A percentile compares a stretch with the other conserved stretches of the same genome.
Evolutionary conservation across 2,113 vertebrate species (phyloP).

Genomic region (Mastomys natalensis): DNA sequence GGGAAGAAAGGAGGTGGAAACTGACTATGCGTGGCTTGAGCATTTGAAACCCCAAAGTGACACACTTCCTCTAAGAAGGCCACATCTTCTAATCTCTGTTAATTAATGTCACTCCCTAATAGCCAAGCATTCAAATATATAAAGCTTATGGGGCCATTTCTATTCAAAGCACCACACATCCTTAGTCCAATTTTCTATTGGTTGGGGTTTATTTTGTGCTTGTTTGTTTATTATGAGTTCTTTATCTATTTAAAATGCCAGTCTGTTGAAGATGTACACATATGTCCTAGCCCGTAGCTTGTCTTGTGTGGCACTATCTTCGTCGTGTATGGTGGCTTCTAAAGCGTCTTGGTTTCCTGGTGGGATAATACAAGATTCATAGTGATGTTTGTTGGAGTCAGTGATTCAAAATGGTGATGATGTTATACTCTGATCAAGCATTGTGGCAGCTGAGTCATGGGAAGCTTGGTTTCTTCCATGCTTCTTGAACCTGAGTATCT

Average conservation of each 20-base stretch:
- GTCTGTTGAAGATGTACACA: not conserved
- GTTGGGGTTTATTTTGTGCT: not conserved
- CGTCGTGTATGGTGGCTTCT: not conserved
- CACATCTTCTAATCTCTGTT: not conserved
- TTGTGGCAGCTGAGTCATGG: not conserved
- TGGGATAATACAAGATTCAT: not conserved
- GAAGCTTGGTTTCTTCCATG: not conserved
- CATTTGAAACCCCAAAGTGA: not conserved
- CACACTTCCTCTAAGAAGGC: not conserved
- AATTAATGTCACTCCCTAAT: not conserved
- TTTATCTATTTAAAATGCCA: not conserved
- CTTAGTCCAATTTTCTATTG: no score
- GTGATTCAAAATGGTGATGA: not conserved
- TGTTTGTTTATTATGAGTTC: not conserved
- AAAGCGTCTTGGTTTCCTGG: not conserved
- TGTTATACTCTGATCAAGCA: not conserved
- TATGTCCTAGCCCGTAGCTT: not conserved
- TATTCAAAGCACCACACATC: not conserved
- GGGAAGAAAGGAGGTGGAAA: no score
- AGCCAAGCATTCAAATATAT: not conserved
- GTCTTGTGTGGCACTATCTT: not conserved
- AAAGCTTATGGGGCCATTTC: not conserved
- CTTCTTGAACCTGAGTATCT: not conserved
- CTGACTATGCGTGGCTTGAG: not conserved
- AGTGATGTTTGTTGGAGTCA: not conserved